phyloP scores from a whole-genome alignment of 1,140 invertebrate species.

The Calliphora vicina region DNA sequence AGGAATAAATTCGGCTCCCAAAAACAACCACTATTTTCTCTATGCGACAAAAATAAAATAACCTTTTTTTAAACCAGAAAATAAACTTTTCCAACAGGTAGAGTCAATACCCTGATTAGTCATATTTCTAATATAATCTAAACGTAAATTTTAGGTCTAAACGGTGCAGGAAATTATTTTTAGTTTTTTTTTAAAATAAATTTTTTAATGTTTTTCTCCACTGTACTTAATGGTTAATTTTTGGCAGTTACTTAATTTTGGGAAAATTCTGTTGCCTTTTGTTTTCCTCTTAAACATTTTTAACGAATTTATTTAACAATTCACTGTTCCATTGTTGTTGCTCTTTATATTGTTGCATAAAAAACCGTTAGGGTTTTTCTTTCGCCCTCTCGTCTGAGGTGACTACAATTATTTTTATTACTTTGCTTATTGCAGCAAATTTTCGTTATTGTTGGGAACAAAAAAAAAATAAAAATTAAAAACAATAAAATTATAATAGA shows the following conservation, averaged over 20 bases:
- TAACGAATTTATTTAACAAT: neutral
- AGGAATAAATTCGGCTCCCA: too few relatives aligned
- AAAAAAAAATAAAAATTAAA: neutral
- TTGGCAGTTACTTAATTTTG: neutral
- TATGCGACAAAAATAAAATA: too few relatives aligned
- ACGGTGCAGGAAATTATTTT: too few relatives aligned
- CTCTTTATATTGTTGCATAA: neutral
- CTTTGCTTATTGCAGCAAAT: conserved; percentile 18
- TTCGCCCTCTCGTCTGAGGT: neutral
- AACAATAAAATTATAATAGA: neutral
- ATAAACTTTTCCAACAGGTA: too few relatives aligned
- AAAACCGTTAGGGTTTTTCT: too few relatives aligned
- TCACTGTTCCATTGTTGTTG: neutral
- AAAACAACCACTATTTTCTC: too few relatives aligned
- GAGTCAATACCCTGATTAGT: too few relatives aligned
- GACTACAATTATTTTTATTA: conserved; percentile 16
- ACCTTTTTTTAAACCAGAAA: too few relatives aligned
- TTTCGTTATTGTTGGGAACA: neutral
- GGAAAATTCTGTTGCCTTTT: neutral
- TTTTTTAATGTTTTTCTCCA: too few relatives aligned
- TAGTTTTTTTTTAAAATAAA: too few relatives aligned
- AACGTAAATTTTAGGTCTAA: too few relatives aligned
- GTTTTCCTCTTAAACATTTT: neutral
- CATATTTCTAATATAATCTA: too few relatives aligned
- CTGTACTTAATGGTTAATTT: neutral